phyloP scores from a whole-genome alignment of 2,888 invertebrate species.

The Hirtodrosophila duncani region DNA sequence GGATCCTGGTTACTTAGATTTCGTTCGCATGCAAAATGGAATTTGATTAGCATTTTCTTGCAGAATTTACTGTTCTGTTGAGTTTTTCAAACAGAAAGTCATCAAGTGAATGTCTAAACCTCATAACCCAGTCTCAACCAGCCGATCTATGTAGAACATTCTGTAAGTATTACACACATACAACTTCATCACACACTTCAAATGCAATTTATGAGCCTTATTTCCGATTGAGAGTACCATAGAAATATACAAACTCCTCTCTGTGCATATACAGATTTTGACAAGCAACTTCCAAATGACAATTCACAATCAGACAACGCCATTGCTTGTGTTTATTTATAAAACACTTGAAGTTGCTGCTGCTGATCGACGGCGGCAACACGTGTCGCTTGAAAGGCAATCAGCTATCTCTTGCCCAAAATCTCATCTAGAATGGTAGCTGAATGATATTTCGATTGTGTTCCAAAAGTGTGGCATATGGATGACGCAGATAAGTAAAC shows the following conservation, averaged over 20 bases:
- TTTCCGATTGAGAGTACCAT: slow-evolving; percentile 51
- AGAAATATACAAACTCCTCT: neutral
- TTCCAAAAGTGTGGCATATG: slow-evolving; percentile 51
- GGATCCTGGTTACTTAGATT: too few relatives aligned
- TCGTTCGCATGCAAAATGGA: too few relatives aligned
- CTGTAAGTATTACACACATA: too few relatives aligned
- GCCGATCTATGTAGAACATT: too few relatives aligned
- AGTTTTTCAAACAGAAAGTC: too few relatives aligned
- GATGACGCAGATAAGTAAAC: slow-evolving; percentile 47
- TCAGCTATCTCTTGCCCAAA: slow-evolving; percentile 25
- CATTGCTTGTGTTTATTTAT: slow-evolving; percentile 66
- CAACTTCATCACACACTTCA: slow-evolving; percentile 29
- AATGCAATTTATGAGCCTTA: slow-evolving; percentile 61
- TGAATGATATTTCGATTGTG: slow-evolving; percentile 11
- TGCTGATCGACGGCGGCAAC: too few relatives aligned
- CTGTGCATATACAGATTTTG: slow-evolving; percentile 41
- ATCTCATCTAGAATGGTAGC: slow-evolving; percentile 8
- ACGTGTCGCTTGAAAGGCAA: too few relatives aligned
- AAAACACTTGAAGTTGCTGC: slow-evolving; percentile 69
- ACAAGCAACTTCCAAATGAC: slow-evolving; percentile 27
- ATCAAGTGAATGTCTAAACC: too few relatives aligned
- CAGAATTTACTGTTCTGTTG: too few relatives aligned
- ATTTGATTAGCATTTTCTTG: too few relatives aligned
- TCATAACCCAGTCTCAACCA: too few relatives aligned
- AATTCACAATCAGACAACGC: slow-evolving; percentile 20